These are phyloP conservation scores for Thamnophis elegans DNA, from an alignment of 2,797 vertebrate genomes.

Conservation along the genomic window DNA sequence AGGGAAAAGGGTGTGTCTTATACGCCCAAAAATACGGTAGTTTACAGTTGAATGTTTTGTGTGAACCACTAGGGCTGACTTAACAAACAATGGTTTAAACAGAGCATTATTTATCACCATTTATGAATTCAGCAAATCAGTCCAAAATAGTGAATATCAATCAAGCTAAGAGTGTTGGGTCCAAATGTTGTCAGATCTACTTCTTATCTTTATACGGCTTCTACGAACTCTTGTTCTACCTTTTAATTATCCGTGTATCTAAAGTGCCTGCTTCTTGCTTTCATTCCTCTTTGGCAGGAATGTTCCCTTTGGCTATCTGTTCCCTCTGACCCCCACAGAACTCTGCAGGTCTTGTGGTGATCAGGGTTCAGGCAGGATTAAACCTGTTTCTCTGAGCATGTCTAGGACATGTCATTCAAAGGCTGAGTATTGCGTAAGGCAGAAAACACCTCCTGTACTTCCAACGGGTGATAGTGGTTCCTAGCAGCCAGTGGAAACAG, in stretches of 20 bases:
- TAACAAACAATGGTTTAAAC: background rate
- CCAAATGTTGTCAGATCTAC: fast-evolving
- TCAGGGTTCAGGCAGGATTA: background rate
- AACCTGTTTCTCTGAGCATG: background rate
- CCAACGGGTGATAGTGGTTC: background rate
- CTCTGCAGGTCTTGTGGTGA: background rate
- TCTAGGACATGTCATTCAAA: background rate
- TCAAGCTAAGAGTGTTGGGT: background rate
- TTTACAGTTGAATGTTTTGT: background rate
- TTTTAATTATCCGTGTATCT: background rate
- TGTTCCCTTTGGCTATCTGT: no score
- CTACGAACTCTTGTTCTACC: background rate
- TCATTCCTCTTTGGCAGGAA: background rate
- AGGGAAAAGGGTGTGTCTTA: no score
- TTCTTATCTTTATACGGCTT: background rate
- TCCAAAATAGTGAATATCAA: background rate
- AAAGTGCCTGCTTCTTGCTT: background rate
- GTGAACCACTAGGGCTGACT: background rate
- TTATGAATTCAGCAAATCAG: background rate
- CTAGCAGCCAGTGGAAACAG: background rate
- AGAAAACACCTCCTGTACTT: background rate
- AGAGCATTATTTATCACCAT: background rate
- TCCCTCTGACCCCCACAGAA: background rate
- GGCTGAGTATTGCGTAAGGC: background rate
- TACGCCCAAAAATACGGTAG: no score